These are phyloP conservation scores for Leucopternis melanops DNA, from an alignment of 2,113 vertebrate species.

Conservation along the genomic window DNA sequence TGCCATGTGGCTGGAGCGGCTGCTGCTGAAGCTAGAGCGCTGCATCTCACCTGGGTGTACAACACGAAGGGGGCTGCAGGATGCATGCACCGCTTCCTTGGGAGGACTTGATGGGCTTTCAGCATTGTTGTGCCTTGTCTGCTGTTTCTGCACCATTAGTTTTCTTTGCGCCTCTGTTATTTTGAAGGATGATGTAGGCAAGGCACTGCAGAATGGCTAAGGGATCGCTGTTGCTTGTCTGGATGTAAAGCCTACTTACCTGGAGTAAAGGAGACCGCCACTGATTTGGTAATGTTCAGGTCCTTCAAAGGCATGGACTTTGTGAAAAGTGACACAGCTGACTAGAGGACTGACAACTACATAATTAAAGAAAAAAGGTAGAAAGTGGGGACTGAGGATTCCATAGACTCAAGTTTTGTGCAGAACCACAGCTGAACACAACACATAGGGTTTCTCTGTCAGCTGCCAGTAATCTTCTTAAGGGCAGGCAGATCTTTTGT, in stretches of 20 bases:
- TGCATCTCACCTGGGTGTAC: rapidly evolving
- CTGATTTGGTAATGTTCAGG: not conserved
- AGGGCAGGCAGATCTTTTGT: constrained; percentile 46
- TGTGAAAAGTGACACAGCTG: not conserved
- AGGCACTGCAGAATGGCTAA: not conserved
- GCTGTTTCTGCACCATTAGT: not conserved
- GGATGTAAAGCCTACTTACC: not conserved
- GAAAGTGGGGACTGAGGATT: not conserved
- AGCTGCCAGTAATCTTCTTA: constrained; percentile 32
- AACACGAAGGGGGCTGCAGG: rapidly evolving
- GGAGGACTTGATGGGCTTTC: not conserved
- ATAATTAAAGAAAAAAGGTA: not conserved
- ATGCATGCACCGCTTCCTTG: not conserved
- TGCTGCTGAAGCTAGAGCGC: not conserved
- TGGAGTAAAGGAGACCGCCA: not conserved
- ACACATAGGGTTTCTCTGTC: constrained; percentile 30
- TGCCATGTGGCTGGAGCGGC: not conserved
- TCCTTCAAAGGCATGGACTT: not conserved
- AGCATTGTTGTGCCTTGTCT: not conserved
- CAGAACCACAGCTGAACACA: constrained; percentile 20
- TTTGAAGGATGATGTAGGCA: not conserved
- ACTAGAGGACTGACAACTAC: not conserved
- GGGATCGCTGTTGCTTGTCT: not conserved
- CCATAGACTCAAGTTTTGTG: constrained; percentile 23
- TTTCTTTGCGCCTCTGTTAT: not conserved